Conservation (phyloP, 2,113 vertebrate species). For the Aleadryas rufinucha region DNA sequence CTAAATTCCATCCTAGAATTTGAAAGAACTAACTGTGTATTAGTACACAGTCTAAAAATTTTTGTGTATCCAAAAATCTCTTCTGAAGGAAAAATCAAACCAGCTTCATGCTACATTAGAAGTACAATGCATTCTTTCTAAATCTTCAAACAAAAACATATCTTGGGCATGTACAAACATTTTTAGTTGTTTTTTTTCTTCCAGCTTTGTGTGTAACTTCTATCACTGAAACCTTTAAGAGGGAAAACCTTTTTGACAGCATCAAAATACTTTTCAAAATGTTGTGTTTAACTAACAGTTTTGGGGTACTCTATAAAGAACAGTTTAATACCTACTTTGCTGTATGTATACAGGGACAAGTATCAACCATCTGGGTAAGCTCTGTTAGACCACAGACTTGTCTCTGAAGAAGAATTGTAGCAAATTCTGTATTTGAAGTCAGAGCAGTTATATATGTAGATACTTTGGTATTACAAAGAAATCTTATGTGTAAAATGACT, state of each 20-base stretch:
- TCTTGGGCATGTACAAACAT: background rate
- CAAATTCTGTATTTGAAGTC: background rate
- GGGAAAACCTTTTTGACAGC: background rate
- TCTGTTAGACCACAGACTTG: background rate
- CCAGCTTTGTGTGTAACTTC: background rate
- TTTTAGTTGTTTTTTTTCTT: background rate
- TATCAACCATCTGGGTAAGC: background rate
- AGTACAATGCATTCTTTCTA: background rate
- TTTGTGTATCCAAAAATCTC: background rate
- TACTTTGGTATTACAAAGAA: background rate
- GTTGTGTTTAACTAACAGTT: background rate
- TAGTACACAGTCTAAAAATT: background rate
- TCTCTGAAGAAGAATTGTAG: background rate
- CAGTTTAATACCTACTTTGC: background rate
- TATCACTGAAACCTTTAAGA: background rate
- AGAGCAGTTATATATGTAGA: background rate
- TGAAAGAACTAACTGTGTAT: background rate
- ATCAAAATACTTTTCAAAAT: background rate
- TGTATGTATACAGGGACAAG: background rate
- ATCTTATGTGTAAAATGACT: background rate
- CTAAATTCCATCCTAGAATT: background rate
- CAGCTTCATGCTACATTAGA: background rate
- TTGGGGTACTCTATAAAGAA: background rate
- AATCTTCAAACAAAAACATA: background rate
- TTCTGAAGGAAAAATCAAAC: background rate